These are phyloP conservation scores for Columba guinea DNA, from an alignment of 2,797 vertebrate species.

Conservation along the genomic window DNA sequence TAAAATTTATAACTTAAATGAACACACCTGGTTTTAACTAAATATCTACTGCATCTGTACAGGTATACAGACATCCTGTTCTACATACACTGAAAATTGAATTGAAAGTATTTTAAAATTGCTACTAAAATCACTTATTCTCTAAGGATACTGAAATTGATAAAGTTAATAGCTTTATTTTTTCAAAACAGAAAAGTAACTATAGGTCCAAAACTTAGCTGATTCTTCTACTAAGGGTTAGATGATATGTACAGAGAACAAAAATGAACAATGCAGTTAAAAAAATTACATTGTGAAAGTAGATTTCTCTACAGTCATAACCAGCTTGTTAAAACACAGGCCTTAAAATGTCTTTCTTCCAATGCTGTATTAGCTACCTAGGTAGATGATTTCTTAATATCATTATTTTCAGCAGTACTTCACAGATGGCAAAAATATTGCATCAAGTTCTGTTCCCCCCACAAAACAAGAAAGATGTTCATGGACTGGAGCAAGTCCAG, in stretches of 20 bases:
- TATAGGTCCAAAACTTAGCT: neutral
- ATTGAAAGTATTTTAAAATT: neutral
- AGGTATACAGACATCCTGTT: neutral
- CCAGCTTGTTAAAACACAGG: neutral
- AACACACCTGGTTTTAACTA: neutral
- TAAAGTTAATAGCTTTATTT: neutral
- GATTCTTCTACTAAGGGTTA: neutral
- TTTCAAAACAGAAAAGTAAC: neutral
- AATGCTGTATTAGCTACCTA: neutral
- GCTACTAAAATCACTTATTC: neutral
- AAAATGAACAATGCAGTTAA: neutral
- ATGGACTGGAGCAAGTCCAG: neutral
- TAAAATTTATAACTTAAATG: neutral
- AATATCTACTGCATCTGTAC: neutral
- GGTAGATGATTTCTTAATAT: neutral
- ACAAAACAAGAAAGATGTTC: neutral
- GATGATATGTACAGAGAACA: neutral
- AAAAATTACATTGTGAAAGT: neutral
- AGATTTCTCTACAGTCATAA: neutral
- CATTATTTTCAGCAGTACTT: neutral
- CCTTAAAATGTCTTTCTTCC: neutral
- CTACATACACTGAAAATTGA: neutral
- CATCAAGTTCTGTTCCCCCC: neutral
- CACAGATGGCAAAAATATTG: neutral
- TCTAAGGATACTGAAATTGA: neutral